Evolutionary conservation across 2,888 invertebrate genomes (phyloP).

Genomic region (Drosophila acutilabella): DNA sequence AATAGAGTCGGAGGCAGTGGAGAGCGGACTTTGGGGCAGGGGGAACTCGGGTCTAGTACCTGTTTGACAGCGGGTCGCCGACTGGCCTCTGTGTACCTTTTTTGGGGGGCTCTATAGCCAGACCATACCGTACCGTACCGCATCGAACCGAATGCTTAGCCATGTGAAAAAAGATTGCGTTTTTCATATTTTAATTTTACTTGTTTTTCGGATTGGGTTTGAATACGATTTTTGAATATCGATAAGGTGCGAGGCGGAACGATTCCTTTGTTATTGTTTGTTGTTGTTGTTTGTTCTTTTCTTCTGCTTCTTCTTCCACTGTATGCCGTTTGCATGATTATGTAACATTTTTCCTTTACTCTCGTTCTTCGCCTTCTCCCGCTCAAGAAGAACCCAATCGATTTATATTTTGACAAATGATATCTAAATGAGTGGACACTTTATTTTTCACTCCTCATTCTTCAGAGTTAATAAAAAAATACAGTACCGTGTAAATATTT

Average conservation of each 20-base stretch:
- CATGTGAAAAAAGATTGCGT: conserved; percentile 81
- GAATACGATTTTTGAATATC: conserved; percentile 76
- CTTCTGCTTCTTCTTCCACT: conserved; percentile 2
- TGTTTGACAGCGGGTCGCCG: conserved; percentile 75
- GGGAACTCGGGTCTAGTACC: conserved; percentile 46
- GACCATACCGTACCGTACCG: conserved; percentile 1
- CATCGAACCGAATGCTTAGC: conserved; percentile 61
- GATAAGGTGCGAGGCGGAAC: conserved; percentile 69
- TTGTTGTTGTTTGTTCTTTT: conserved; percentile 42
- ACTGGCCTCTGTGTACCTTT: conserved; percentile 41
- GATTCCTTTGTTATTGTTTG: conserved; percentile 49
- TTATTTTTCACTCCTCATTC: conserved; percentile 32
- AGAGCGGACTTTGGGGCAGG: not conserved
- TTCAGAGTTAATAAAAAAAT: conserved; percentile 49
- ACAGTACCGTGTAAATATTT: conserved; percentile 59
- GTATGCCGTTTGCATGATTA: conserved; percentile 68
- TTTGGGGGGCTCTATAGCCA: conserved; percentile 48
- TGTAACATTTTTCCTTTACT: conserved; percentile 58
- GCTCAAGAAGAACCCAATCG: conserved; percentile 49
- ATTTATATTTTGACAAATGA: conserved; percentile 82
- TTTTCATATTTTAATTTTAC: conserved; percentile 79
- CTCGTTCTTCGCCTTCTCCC: conserved; percentile 35
- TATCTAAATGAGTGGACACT: conserved; percentile 75
- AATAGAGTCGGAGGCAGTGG: not conserved
- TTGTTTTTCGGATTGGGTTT: conserved; percentile 58